Evolutionary conservation across 1,140 invertebrate species (phyloP), one percentile per base, ranked within the genome.

Genomic region (Gonatopus flavifemur): DNA sequence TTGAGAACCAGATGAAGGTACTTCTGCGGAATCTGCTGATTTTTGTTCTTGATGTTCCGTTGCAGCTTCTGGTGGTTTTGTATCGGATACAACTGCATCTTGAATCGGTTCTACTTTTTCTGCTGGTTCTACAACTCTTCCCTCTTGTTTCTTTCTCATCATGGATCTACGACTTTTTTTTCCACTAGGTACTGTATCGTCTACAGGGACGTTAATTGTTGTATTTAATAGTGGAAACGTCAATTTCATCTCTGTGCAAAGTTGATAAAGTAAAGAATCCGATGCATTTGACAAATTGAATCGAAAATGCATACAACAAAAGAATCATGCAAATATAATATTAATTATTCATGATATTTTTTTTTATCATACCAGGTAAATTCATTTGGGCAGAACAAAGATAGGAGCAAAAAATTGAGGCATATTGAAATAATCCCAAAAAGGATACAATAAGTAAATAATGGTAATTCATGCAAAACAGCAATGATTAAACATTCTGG

Each of bases 141-240:
- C 40, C 30, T 65, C 63, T 1, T 24, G 4, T 38, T 62, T 72
- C 39, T 67, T 72, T 10, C 72, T 58, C 12, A 63, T 38, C 20
- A 57, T 41, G 9, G 62, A 58, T 47, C 67, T 69, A 13, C 70
- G 71, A 44, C 42, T 59, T 36, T 63, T 64, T 54, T 76, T 76
- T 5, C 47, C 38, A 13, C 42, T 36, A 37, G 49, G 33, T 13
- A 67, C 32, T 30, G 72, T 38, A 22, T 77, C 72, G 59, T 78
- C 74, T 78, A 72, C 51, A 65, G 68, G 64, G 67, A 86, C 81
- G 79, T 83, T 81, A 81, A 86, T 79, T 73, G 83, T 81, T 64
- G 81, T 76, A 76, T 87, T 85, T 83, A 86, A 84, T 73, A 84
- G 66, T 47, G 84, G 84, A 81, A 81, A 81, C 62, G 66, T 77